Base-by-base conservation (phyloP, 2,888 invertebrate species). In the Ceramica pisi region DNA sequence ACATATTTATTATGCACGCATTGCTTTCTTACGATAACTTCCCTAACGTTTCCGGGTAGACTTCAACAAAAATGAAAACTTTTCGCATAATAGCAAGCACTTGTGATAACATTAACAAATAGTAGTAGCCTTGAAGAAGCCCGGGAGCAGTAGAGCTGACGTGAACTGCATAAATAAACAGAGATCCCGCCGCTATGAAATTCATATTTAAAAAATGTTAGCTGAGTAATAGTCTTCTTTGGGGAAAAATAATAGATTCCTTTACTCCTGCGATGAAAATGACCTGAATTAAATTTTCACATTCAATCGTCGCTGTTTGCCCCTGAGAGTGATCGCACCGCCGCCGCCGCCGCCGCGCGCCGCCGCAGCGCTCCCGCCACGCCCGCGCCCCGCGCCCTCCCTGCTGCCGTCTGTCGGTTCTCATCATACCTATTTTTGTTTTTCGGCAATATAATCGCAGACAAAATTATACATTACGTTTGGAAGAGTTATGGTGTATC, bases 241-340 rank as follows among this genome's bases (percentile, higher is more conserved):
- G 82, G 90, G 91, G 91, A 90, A 92, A 91, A 92, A 94, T 94
- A 94, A 94, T 92, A 92, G 92, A 93, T 92, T 92, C 90, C 89
- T 90, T 91, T 88, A 89, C 90, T 89, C 87, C 80, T 84, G 89
- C 91, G 90, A 91, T 92, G 92, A 93, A 94, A 94, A 94, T 94
- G 92, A 94, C 93, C 92, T 91, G 92, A 94, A 94, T 94, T 94
- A 94, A 94, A 94, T 94, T 95, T 95, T 95, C 92, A 95, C 92
- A 95, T 95, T 95, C 93, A 94, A 95, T 94, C 94, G 93, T 90
- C 91, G 90, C 91, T 92, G 92, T 93, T 92, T 94, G 89, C 94
- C 93, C 94, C 89, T 83, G 93, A 93, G 94, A 92, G 89, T 90
- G 91, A 93, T 93, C 92, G 92, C 88, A 83, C 91, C 87, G 86